phyloP scores from a whole-genome alignment of 2,113 vertebrate genomes.

The Eupsittula cactorum region DNA sequence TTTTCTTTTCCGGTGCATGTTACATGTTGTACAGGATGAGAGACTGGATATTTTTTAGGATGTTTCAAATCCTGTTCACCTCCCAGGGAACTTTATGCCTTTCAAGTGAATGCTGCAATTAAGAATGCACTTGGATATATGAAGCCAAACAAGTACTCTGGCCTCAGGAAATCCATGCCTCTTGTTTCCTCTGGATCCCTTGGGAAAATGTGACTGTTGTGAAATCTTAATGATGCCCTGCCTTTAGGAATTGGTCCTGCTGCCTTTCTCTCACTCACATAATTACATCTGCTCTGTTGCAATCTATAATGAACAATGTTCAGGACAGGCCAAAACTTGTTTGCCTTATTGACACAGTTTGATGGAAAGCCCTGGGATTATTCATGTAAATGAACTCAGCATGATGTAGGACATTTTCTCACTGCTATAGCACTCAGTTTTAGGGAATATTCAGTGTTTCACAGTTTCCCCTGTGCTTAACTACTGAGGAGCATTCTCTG shows the following conservation, averaged over 20 bases:
- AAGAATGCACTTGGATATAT: slow-evolving; percentile 40
- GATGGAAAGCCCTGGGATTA: slow-evolving; percentile 7
- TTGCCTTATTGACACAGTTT: slow-evolving; percentile 47
- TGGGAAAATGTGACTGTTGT: slow-evolving; percentile 56
- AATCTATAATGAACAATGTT: slow-evolving; percentile 12
- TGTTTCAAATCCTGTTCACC: background rate
- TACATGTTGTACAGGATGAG: background rate
- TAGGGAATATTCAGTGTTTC: background rate
- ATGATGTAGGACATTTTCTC: background rate
- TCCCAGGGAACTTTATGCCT: background rate
- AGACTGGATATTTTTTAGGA: background rate
- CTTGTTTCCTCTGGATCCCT: slow-evolving; percentile 34
- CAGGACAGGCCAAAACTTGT: slow-evolving; percentile 42
- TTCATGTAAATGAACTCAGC: background rate
- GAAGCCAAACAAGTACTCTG: background rate
- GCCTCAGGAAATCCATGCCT: slow-evolving; percentile 45
- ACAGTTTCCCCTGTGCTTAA: background rate
- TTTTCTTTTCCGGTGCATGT: background rate
- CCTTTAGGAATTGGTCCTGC: slow-evolving; percentile 33
- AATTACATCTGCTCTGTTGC: slow-evolving; percentile 40
- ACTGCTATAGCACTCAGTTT: background rate
- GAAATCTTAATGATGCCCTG: slow-evolving; percentile 60
- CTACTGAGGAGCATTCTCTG: background rate
- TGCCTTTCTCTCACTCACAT: slow-evolving; percentile 40
- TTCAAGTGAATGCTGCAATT: slow-evolving; percentile 13